Evolutionary conservation across 2,888 invertebrate species (phyloP).

Genomic region (Cepaea hortensis): DNA sequence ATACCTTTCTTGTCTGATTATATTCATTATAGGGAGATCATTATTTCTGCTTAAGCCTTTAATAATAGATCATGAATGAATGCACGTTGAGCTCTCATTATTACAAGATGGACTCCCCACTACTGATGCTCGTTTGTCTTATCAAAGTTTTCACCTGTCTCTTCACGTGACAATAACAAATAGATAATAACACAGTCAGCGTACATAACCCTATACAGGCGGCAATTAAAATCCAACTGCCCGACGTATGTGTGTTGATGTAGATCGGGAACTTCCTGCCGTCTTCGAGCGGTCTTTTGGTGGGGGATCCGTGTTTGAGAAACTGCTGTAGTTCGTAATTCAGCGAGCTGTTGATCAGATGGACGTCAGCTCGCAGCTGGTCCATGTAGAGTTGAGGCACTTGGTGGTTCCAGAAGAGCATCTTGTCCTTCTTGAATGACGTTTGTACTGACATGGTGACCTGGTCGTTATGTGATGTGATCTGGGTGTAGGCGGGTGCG

Average conservation of each 20-base stretch:
- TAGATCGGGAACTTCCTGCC: slow-evolving; percentile 14
- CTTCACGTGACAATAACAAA: slow-evolving; percentile 66
- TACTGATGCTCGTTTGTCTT: slow-evolving; percentile 64
- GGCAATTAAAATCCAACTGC: slow-evolving; percentile 67
- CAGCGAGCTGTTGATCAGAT: slow-evolving; percentile 6
- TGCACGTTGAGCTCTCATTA: not conserved
- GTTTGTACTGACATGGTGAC: slow-evolving; percentile 55
- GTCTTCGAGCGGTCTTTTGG: not conserved
- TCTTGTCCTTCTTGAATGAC: slow-evolving; percentile 63
- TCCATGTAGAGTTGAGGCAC: slow-evolving; percentile 61
- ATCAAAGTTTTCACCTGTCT: slow-evolving; percentile 60
- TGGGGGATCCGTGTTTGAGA: not conserved
- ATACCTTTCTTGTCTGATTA: too few relatives aligned
- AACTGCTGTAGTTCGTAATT: not conserved
- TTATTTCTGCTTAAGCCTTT: too few relatives aligned
- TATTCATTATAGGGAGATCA: too few relatives aligned
- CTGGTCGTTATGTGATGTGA: slow-evolving; percentile 53
- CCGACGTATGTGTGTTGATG: slow-evolving; percentile 53
- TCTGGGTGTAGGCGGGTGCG: slow-evolving; percentile 59
- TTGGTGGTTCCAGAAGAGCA: slow-evolving; percentile 73
- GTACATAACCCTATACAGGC: slow-evolving; percentile 66
- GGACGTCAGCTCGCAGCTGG: slow-evolving; percentile 47
- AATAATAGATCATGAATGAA: too few relatives aligned
- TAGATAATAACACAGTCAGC: slow-evolving; percentile 62
- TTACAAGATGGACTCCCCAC: slow-evolving; percentile 60